Conservation (phyloP, 2,113 vertebrate species). For the Nibea albiflora region DNA sequence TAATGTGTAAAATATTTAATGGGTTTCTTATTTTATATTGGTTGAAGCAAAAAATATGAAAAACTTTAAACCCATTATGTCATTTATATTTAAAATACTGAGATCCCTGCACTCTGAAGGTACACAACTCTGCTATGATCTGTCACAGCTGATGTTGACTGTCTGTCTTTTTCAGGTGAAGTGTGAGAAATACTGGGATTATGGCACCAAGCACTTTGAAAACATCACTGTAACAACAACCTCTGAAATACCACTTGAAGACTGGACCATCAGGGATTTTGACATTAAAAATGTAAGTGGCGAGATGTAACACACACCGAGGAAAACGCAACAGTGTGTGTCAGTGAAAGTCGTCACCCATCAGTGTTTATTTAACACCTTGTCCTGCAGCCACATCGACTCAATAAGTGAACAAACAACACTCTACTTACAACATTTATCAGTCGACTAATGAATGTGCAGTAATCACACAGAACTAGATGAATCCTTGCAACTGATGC, state of each 20-base stretch:
- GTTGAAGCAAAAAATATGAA: neutral
- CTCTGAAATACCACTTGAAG: slow-evolving; percentile 88
- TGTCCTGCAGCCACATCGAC: neutral
- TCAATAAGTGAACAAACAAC: neutral
- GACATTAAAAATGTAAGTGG: slow-evolving; percentile 89
- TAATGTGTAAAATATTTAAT: neutral
- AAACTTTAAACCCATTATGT: neutral
- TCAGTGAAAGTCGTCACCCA: neutral
- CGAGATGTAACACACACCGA: neutral
- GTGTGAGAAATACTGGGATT: slow-evolving; percentile 96
- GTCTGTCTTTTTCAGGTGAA: slow-evolving; percentile 86
- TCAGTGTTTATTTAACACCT: neutral
- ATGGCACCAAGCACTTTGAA: slow-evolving; percentile 83
- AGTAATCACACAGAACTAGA: neutral
- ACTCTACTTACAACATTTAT: neutral
- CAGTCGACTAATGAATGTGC: neutral
- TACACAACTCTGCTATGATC: neutral
- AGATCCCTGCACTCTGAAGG: neutral
- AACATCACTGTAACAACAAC: slow-evolving; percentile 87
- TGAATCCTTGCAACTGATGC: neutral
- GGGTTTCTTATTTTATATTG: neutral
- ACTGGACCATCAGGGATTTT: slow-evolving; percentile 97
- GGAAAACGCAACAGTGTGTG: neutral
- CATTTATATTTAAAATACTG: neutral
- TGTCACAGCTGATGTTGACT: neutral